A percentile compares a stretch with the other conserved stretches of the same genome.
These are phyloP conservation scores for Acrobeloides nanus DNA, from an alignment of 2,888 invertebrate species.

Conservation along the genomic window DNA sequence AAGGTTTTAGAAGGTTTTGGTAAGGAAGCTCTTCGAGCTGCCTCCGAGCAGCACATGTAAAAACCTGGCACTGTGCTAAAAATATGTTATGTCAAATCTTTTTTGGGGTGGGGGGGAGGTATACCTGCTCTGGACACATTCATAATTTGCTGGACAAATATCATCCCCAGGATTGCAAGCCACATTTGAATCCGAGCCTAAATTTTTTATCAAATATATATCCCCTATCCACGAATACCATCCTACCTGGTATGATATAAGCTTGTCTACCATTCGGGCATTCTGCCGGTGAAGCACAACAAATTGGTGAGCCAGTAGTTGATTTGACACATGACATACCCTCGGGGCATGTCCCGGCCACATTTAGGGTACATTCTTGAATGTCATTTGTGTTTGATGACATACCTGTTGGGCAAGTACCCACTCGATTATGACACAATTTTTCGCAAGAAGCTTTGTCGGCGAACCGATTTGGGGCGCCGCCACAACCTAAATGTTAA, in stretches of 20 bases:
- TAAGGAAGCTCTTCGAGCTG: slow-evolving; percentile 7
- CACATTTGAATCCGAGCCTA: slow-evolving; percentile 46
- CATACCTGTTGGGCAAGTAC: slow-evolving; percentile 50
- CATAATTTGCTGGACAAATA: slow-evolving; percentile 44
- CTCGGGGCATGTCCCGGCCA: slow-evolving; percentile 37
- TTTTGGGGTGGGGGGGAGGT: neutral
- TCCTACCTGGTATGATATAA: slow-evolving; percentile 44
- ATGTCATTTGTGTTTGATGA: slow-evolving; percentile 22
- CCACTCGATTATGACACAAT: slow-evolving; percentile 36
- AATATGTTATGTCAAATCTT: slow-evolving; percentile 3
- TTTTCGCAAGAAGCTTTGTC: slow-evolving; percentile 39
- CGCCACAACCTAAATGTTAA: slow-evolving; percentile 37
- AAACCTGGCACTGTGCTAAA: slow-evolving; percentile 47
- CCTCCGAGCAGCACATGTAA: slow-evolving; percentile 48
- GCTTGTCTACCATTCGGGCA: slow-evolving; percentile 43
- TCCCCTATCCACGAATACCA: neutral
- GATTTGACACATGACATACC: slow-evolving; percentile 46
- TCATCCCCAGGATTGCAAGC: slow-evolving; percentile 45
- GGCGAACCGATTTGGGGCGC: slow-evolving; percentile 44
- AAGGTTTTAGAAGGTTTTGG: slow-evolving; percentile 4
- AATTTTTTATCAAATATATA: slow-evolving; percentile 4
- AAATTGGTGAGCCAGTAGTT: slow-evolving; percentile 41
- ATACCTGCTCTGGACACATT: slow-evolving; percentile 43
- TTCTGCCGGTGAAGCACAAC: slow-evolving; percentile 38
- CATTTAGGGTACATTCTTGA: slow-evolving; percentile 9